Percentiles rank a stretch among this genome's conserved stretches.
Evolutionary conservation across 2,113 vertebrate species (phyloP).

Genomic region (Coracopsis vasa): DNA sequence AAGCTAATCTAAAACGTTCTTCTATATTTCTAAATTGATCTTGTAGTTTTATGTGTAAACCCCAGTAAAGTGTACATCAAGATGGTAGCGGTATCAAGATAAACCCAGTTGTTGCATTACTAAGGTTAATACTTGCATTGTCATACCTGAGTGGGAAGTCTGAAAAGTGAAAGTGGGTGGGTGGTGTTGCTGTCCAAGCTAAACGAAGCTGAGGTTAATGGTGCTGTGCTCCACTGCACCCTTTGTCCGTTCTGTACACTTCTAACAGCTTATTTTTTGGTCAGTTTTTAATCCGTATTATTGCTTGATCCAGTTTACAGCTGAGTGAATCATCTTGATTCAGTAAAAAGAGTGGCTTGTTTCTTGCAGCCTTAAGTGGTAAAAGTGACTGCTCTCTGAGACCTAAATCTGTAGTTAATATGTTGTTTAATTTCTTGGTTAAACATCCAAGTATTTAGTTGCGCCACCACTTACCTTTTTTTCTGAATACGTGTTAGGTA

Average conservation of each 20-base stretch:
- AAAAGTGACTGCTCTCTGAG: neutral
- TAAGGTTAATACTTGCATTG: neutral
- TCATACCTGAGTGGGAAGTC: neutral
- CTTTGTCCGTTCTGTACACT: rapidly evolving
- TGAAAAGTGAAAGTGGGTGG: neutral
- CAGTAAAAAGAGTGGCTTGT: neutral
- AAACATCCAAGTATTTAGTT: neutral
- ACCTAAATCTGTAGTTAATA: neutral
- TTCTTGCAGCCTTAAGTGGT: neutral
- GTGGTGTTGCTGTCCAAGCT: neutral
- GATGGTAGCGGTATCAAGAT: rapidly evolving
- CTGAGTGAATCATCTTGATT: neutral
- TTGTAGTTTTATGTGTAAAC: rapidly evolving
- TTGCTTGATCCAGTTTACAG: neutral
- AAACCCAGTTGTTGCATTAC: rapidly evolving
- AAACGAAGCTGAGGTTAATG: neutral
- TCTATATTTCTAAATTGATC: neutral
- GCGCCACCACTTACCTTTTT: rapidly evolving
- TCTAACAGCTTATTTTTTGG: neutral
- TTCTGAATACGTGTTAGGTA: rapidly evolving
- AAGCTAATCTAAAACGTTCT: neutral
- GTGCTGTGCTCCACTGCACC: neutral
- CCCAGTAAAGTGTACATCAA: rapidly evolving
- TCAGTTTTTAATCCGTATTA: neutral
- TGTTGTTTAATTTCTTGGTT: neutral